These are phyloP conservation scores for Drosophila acutilabella DNA, from an alignment of 2,888 invertebrate genomes.

Conservation along the genomic window DNA sequence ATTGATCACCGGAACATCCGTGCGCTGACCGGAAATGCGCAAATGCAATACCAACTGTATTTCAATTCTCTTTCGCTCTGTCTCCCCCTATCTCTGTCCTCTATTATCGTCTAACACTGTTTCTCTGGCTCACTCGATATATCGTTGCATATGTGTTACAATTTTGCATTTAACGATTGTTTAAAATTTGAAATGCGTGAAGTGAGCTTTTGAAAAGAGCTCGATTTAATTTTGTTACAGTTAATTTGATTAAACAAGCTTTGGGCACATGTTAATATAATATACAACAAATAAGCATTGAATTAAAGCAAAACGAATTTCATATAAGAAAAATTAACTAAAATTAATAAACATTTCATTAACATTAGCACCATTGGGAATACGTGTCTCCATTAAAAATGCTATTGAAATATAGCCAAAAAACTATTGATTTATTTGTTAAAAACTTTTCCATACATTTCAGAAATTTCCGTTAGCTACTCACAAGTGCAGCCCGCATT, in stretches of 20 bases:
- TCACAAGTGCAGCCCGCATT: not conserved
- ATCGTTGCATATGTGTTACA: slow-evolving; percentile 49
- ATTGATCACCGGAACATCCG: slow-evolving; percentile 80
- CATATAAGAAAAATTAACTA: too few relatives aligned
- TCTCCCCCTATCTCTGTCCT: slow-evolving; percentile 1
- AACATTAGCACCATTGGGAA: too few relatives aligned
- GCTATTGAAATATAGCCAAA: too few relatives aligned
- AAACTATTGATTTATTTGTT: too few relatives aligned
- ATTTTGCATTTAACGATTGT: slow-evolving; percentile 47
- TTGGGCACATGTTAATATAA: not conserved
- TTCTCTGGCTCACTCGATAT: not conserved
- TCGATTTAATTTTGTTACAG: slow-evolving; percentile 5
- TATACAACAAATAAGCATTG: too few relatives aligned
- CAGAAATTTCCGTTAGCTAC: not conserved
- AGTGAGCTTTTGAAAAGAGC: not conserved
- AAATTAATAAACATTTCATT: too few relatives aligned
- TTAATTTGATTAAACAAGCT: not conserved
- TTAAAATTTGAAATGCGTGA: slow-evolving; percentile 15
- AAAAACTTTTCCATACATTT: not conserved
- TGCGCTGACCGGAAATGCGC: slow-evolving; percentile 78
- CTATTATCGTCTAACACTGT: slow-evolving; percentile 9
- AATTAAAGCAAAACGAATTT: too few relatives aligned
- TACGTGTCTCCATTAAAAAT: too few relatives aligned
- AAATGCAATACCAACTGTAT: slow-evolving; percentile 71
- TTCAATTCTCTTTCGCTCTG: slow-evolving; percentile 14